phyloP scores from a whole-genome alignment of 2,113 vertebrate genomes.

The cat (Felis catus) region F.catus_Fca126_mat1.0 CM031415.1:66519501-66520000 shows the following conservation, averaged over 20 bases:
- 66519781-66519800: background rate
- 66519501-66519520: background rate
- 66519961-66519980: background rate
- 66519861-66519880: background rate
- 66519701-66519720: background rate
- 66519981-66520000: background rate
- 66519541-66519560: background rate
- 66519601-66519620: background rate
- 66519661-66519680: background rate
- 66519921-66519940: background rate
- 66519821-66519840: background rate
- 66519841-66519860: background rate
- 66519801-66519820: background rate
- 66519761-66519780: background rate
- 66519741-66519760: background rate
- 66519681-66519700: background rate
- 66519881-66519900: background rate
- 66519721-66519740: background rate
- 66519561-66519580: background rate
- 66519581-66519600: background rate
- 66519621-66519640: background rate
- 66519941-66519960: background rate
- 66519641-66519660: background rate
- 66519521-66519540: background rate
- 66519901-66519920: background rate